phyloP scores from a whole-genome alignment of 2,113 vertebrate genomes.

The human (Homo sapiens) region GRCh38 chr6:55552001-55552500 shows the following conservation, averaged over 20 bases:
- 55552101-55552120: background rate
- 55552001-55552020: background rate
- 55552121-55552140: background rate
- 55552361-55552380: background rate
- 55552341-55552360: background rate
- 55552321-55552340: background rate
- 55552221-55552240: background rate
- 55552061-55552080: background rate
- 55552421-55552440: background rate
- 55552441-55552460: background rate
- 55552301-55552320: background rate
- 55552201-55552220: background rate
- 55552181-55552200: background rate
- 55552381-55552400: background rate
- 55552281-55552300: background rate
- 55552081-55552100: background rate
- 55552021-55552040: background rate
- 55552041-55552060: background rate
- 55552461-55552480: background rate
- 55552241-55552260: background rate
- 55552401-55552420: background rate
- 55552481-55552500: background rate
- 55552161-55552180: background rate
- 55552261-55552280: background rate
- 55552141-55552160: background rate